Percentiles rank a stretch among this genome's conserved stretches.
Evolutionary conservation across 53 echinoderm and acorn worm species (phyloP).

Genomic region (Holothuria scabra): DNA sequence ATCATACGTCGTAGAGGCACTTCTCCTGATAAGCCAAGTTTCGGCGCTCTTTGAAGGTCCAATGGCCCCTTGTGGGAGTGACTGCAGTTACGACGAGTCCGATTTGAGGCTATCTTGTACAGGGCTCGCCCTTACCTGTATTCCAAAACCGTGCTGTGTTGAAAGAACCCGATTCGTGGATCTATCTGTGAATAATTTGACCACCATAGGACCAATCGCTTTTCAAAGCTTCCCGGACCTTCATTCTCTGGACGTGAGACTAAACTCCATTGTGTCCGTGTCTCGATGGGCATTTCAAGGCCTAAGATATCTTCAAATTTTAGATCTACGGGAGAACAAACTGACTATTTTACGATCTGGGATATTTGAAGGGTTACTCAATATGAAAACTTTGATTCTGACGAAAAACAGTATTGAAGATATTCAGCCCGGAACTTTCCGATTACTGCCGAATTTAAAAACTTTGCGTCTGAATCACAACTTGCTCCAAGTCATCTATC

Average conservation of each 20-base stretch:
- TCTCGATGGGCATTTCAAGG: constrained; percentile 60
- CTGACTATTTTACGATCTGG: constrained; percentile 45
- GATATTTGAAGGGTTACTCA: constrained; percentile 52
- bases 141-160: constrained; percentile 68
- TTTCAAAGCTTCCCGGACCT: constrained; percentile 59
- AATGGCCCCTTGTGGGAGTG: constrained; percentile 17
- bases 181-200: constrained; percentile 41
- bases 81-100: constrained; percentile 37
- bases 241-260: constrained; percentile 34
- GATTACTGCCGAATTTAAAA: constrained; percentile 54
- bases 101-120: constrained; percentile 46
- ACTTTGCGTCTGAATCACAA: constrained; percentile 59
- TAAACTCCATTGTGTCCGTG: constrained; percentile 48
- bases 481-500: constrained; percentile 44
- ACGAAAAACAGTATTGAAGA: constrained; percentile 52
- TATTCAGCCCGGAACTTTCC: constrained; percentile 56
- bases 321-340: constrained; percentile 60
- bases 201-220: constrained; percentile 35
- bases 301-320: constrained; percentile 45
- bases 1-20: neutral
- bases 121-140: constrained; percentile 37
- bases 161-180: constrained; percentile 43
- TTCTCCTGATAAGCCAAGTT: constrained; percentile 4
- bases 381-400: constrained; percentile 51
- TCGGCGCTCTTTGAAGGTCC: neutral